Conservation (phyloP, 2,113 vertebrate genomes). For the Origma solitaria region DNA sequence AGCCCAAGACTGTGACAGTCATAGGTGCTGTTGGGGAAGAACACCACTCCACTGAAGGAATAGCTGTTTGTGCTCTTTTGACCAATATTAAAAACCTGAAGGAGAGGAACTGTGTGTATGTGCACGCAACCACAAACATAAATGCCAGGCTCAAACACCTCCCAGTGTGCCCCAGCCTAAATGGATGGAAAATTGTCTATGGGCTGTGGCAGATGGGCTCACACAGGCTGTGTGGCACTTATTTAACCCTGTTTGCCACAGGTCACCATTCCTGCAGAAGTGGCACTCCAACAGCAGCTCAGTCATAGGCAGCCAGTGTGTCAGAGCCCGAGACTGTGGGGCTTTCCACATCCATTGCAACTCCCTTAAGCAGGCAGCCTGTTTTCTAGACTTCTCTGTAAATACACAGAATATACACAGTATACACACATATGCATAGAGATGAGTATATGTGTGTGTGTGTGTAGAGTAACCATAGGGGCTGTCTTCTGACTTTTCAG, state of each 20-base stretch:
- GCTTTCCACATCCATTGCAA: not conserved
- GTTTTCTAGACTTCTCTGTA: not conserved
- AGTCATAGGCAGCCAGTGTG: fast-evolving
- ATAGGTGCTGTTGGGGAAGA: not conserved
- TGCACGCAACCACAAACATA: not conserved
- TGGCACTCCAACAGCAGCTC: not conserved
- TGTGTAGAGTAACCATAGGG: not conserved
- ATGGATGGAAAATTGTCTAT: not conserved
- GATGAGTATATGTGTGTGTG: fast-evolving
- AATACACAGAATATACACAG: not conserved
- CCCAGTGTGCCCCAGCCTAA: not conserved
- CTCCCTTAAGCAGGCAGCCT: not conserved
- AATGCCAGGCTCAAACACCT: not conserved
- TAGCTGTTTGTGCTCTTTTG: not conserved
- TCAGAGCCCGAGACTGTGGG: not conserved
- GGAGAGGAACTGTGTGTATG: not conserved
- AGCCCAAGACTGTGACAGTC: not conserved
- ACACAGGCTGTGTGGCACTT: not conserved
- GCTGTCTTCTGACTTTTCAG: not conserved
- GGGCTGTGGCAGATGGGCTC: not conserved
- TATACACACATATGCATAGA: fast-evolving
- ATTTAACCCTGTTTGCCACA: not conserved
- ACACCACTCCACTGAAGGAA: not conserved
- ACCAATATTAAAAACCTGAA: not conserved
- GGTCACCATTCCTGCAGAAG: not conserved